These are phyloP conservation scores for Ginglymostoma cirratum DNA, from an alignment of 2,113 vertebrate species.

Conservation along the genomic window DNA sequence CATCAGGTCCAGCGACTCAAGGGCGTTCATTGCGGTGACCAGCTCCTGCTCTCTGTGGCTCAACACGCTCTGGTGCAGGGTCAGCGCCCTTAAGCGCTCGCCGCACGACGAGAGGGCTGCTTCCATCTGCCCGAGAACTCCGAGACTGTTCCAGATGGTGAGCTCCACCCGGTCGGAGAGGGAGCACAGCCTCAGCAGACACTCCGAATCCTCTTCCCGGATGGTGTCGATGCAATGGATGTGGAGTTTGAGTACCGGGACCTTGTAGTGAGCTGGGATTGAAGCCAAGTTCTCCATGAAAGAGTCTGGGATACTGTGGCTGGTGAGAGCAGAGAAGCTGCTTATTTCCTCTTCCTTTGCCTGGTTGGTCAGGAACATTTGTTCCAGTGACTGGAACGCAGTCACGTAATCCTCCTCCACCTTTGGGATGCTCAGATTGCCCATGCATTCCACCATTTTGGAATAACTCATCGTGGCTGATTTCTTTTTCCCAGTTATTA, in stretches of 20 bases:
- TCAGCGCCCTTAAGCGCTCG: background rate
- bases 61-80: background rate
- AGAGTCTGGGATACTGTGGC: background rate
- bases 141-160: background rate
- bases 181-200: background rate
- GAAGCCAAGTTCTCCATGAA: background rate
- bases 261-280: background rate
- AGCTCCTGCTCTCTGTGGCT: background rate
- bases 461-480: background rate
- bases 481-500: background rate
- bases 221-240: rapidly evolving
- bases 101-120: background rate
- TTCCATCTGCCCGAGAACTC: background rate
- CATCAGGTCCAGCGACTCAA: background rate
- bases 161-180: background rate
- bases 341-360: background rate
- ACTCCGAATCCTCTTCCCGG: background rate
- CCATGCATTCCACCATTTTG: background rate
- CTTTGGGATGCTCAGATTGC: background rate
- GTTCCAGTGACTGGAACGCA: background rate
- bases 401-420: background rate
- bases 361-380: background rate
- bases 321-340: background rate
- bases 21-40: background rate
- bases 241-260: background rate